Conservation (phyloP, 1,140 invertebrate genomes). For the Brachionus sp. region DNA sequence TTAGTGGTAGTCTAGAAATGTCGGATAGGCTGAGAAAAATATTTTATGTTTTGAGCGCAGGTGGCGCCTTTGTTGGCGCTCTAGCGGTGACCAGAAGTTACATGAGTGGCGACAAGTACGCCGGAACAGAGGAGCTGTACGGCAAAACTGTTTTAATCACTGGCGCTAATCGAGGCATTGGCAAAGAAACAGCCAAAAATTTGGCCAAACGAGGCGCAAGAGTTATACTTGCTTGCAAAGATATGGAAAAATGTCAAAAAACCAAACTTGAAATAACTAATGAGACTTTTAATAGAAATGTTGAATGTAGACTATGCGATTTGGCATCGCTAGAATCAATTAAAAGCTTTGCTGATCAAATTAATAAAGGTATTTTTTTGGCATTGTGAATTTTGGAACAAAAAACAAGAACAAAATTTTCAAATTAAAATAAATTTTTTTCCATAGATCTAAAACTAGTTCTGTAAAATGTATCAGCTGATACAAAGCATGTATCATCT, state of each 20-base stretch:
- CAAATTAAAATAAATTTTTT: too few relatives aligned
- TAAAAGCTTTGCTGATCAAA: constrained; percentile 52
- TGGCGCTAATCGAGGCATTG: constrained; percentile 44
- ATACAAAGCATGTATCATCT: too few relatives aligned
- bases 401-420: too few relatives aligned
- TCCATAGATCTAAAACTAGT: too few relatives aligned
- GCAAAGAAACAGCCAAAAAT: constrained; percentile 42
- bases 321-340: constrained; percentile 55
- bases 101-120: constrained; percentile 48
- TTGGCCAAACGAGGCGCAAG: constrained; percentile 52
- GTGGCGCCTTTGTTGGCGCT: not conserved
- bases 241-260: constrained; percentile 63
- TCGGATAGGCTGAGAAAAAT: constrained; percentile 15
- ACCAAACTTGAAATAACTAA: constrained; percentile 64
- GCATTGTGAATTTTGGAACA: too few relatives aligned
- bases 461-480: too few relatives aligned
- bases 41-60: constrained; percentile 18
- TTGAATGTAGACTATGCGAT: constrained; percentile 66
- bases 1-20: not conserved
- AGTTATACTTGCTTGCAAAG: constrained; percentile 63
- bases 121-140: constrained; percentile 50
- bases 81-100: constrained; percentile 37
- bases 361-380: constrained; percentile 55
- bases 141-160: constrained; percentile 52
- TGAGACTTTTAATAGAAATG: constrained; percentile 53